Conservation (phyloP, 2,888 invertebrate species). For the Oxytorus armatus region DNA sequence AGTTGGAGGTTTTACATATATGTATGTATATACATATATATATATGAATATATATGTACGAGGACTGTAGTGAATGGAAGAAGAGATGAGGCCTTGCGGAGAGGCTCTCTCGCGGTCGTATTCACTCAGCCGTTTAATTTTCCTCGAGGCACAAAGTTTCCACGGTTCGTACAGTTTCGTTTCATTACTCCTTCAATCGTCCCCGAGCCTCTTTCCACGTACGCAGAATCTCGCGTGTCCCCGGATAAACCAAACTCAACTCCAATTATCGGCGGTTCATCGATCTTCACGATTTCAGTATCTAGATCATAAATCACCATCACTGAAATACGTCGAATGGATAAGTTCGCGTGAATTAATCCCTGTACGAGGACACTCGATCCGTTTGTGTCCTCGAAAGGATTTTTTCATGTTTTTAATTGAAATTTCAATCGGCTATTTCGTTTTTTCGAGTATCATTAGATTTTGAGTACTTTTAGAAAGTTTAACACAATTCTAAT, state of each 20-base stretch:
- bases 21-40: conserved; percentile 3
- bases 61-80: conserved; percentile 17
- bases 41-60: not conserved
- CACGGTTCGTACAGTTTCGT: conserved; percentile 55
- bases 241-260: conserved; percentile 16
- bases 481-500: too few species aligned
- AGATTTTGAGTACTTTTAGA: too few species aligned
- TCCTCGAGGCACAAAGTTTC: conserved; percentile 58
- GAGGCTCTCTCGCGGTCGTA: conserved; percentile 45
- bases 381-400: too few species aligned
- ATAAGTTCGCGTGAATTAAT: too few species aligned
- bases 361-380: too few species aligned
- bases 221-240: conserved; percentile 9
- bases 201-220: conserved; percentile 9
- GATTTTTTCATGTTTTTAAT: too few species aligned
- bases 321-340: too few species aligned
- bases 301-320: too few species aligned
- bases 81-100: conserved; percentile 36
- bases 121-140: conserved; percentile 64
- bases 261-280: conserved; percentile 45
- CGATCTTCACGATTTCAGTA: conserved; percentile 39
- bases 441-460: too few species aligned
- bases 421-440: too few species aligned
- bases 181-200: conserved; percentile 46
- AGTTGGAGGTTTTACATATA: too few species aligned